phyloP scores from a whole-genome alignment of 1,140 invertebrate genomes.

The Homalodisca vitripennis region DNA sequence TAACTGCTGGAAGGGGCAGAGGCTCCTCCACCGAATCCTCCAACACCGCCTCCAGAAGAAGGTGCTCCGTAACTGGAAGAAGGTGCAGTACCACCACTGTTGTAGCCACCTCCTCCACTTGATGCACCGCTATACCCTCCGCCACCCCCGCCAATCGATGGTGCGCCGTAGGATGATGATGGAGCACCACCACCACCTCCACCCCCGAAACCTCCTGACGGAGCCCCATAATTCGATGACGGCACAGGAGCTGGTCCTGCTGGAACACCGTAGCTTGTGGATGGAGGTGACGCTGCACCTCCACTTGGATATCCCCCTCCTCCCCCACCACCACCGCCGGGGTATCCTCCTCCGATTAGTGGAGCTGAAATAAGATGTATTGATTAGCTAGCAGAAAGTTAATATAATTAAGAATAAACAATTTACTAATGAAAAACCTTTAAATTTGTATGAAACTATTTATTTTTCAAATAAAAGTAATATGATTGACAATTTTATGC shows the following conservation, averaged over 20 bases:
- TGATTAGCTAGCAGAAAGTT: neutral
- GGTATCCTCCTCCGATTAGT: conserved; percentile 31
- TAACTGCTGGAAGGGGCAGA: conserved; percentile 30
- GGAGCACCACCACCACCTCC: conserved; percentile 32
- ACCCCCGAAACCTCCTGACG: neutral
- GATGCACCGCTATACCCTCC: neutral
- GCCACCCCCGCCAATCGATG: neutral
- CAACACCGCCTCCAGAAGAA: neutral
- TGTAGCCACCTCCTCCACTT: neutral
- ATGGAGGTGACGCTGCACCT: conserved; percentile 29
- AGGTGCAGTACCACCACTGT: neutral
- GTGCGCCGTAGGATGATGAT: conserved; percentile 1
- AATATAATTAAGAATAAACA: too few relatives aligned
- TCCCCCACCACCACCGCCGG: conserved; percentile 23
- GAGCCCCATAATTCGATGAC: conserved; percentile 12
- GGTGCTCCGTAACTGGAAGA: conserved; percentile 31
- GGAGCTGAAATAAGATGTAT: conserved; percentile 36
- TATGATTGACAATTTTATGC: too few relatives aligned
- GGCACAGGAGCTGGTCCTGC: conserved; percentile 37
- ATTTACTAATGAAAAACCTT: too few relatives aligned
- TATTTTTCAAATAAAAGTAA: too few relatives aligned
- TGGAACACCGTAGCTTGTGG: conserved; percentile 39
- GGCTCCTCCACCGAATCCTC: neutral
- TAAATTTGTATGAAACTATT: too few relatives aligned
- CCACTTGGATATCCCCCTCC: conserved; percentile 10